These are phyloP conservation scores for Neoascia interrupta DNA, from an alignment of 2,888 invertebrate genomes.

Conservation along the genomic window DNA sequence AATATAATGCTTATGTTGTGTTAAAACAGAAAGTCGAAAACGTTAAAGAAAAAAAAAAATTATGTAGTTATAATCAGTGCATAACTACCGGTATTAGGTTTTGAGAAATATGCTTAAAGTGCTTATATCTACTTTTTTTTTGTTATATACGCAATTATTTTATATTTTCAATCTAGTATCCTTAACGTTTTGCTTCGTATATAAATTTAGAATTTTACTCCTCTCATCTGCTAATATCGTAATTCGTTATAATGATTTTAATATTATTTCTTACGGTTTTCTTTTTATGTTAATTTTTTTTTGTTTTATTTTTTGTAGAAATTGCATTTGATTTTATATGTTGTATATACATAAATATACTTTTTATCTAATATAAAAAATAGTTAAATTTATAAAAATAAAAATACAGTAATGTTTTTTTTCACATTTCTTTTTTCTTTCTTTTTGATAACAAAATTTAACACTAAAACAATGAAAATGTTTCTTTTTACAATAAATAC, in stretches of 20 bases:
- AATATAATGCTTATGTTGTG: conserved; percentile 33
- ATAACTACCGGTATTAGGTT: conserved; percentile 47
- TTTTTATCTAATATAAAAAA: conserved; percentile 68
- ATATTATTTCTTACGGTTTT: too few species aligned
- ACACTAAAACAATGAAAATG: conserved; percentile 62
- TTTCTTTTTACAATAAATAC: conserved; percentile 55
- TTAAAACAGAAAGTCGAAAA: conserved; percentile 7
- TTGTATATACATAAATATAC: conserved; percentile 16
- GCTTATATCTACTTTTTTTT: conserved; percentile 21
- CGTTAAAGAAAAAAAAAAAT: conserved; percentile 28
- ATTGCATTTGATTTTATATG: conserved; percentile 64
- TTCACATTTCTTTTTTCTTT: conserved; percentile 8
- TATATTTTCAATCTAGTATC: conserved; percentile 46
- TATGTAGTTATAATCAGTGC: conserved; percentile 56
- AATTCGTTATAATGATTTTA: conserved; percentile 58
- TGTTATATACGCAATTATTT: conserved; percentile 31
- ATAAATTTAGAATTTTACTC: conserved; percentile 67
- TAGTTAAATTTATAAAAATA: conserved; percentile 69
- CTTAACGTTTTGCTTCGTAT: conserved; percentile 62
- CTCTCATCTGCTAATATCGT: conserved; percentile 43
- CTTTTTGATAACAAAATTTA: conserved; percentile 57
- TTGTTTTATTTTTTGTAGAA: conserved; percentile 42
- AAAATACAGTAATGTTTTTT: conserved; percentile 53
- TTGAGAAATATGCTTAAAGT: conserved; percentile 39
- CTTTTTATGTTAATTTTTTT: conserved; percentile 5